phyloP scores from a whole-genome alignment of 2,797 vertebrate genomes.

The Enteromius unitaeniatus region DNA sequence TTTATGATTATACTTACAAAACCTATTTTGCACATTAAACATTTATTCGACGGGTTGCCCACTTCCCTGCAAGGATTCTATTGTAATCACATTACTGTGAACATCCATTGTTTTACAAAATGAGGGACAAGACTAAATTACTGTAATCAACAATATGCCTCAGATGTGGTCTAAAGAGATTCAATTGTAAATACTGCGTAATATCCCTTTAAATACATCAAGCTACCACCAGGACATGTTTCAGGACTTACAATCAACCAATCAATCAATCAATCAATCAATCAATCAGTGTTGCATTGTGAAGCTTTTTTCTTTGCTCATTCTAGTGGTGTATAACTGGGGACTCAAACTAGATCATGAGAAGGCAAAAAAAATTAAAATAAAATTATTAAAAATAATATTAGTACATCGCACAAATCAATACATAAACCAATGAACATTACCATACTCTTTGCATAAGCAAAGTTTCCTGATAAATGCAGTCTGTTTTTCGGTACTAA shows the following conservation, averaged over 20 bases:
- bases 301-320: background rate
- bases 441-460: background rate
- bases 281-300: background rate
- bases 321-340: background rate
- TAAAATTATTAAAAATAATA: background rate
- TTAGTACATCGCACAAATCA: background rate
- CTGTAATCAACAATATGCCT: constrained; percentile 65
- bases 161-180: background rate
- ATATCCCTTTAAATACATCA: background rate
- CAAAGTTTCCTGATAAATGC: background rate
- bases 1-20: background rate
- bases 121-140: constrained; percentile 45
- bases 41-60: background rate
- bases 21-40: background rate
- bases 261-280: background rate
- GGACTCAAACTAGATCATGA: background rate
- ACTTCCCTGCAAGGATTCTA: background rate
- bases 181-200: background rate
- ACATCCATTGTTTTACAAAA: constrained; percentile 22
- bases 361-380: background rate
- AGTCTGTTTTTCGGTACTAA: background rate
- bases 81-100: background rate
- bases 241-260: background rate
- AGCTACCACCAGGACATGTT: background rate
- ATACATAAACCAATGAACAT: background rate